Evolutionary conservation across 2,888 invertebrate genomes (phyloP).

Genomic region (Hyposoter didymator): DNA sequence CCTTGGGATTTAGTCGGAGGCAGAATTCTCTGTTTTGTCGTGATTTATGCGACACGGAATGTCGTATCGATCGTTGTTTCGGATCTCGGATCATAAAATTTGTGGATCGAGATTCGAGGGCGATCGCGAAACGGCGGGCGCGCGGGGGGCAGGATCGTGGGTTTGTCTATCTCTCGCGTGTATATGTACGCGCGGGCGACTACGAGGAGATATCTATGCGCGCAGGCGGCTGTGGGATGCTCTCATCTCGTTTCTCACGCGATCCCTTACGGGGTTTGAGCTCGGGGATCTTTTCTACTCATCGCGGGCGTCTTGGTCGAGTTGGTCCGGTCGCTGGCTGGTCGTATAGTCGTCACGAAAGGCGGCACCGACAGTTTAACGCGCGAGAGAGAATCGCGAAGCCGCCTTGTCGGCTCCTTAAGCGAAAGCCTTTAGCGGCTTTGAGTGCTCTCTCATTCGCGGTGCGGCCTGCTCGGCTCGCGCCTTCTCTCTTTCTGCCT

Average conservation of each 20-base stretch:
- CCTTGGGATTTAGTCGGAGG: neutral
- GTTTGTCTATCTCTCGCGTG: slow-evolving; percentile 56
- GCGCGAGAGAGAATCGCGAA: slow-evolving; percentile 58
- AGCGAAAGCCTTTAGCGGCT: slow-evolving; percentile 67
- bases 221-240: neutral
- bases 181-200: neutral
- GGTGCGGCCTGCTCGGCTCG: slow-evolving; percentile 34
- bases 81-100: neutral
- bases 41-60: neutral
- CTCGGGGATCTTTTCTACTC: slow-evolving; percentile 32
- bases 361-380: slow-evolving; percentile 68
- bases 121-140: neutral
- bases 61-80: neutral
- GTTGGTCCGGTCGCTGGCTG: slow-evolving; percentile 14
- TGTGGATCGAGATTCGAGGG: slow-evolving; percentile 24
- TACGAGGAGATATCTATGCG: slow-evolving; percentile 14
- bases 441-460: slow-evolving; percentile 62
- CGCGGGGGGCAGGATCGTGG: slow-evolving; percentile 18
- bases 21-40: neutral
- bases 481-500: slow-evolving; percentile 11
- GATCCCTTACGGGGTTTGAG: slow-evolving; percentile 24
- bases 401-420: slow-evolving; percentile 67
- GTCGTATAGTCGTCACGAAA: slow-evolving; percentile 65
- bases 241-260: slow-evolving; percentile 68
- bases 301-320: slow-evolving; percentile 32